Evolutionary conservation across 2,113 vertebrate species (phyloP).

Genomic region (Cyanoderma ruficeps): DNA sequence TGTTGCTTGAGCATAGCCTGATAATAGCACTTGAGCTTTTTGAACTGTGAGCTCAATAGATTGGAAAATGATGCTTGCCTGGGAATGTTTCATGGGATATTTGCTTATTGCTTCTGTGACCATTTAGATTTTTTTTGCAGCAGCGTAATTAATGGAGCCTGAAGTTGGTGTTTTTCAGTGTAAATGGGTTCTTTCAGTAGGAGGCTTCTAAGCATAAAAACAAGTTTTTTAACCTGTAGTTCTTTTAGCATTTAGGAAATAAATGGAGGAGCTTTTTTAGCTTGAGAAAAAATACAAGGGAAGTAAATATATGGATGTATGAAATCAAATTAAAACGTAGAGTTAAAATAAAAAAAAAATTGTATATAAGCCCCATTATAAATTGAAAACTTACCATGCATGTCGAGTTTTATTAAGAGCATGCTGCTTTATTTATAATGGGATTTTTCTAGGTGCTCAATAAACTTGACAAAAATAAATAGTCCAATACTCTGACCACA

Average conservation of each 20-base stretch:
- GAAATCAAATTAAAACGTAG: background rate
- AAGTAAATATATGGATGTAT: background rate
- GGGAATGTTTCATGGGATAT: conserved; percentile 20
- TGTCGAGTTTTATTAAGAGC: conserved; percentile 1
- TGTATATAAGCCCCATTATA: background rate
- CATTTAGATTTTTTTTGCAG: background rate
- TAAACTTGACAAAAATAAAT: conserved; percentile 31
- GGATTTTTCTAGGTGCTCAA: conserved; percentile 11
- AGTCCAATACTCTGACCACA: background rate
- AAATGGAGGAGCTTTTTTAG: background rate
- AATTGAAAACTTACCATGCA: background rate
- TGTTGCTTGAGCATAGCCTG: conserved; percentile 1
- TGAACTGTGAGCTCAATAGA: background rate
- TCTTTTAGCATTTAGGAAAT: background rate
- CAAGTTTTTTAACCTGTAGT: background rate
- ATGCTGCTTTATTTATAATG: background rate
- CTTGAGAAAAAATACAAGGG: background rate
- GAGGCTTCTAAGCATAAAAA: background rate
- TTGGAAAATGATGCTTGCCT: conserved; percentile 21
- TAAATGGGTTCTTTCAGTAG: background rate
- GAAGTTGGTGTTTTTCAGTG: background rate
- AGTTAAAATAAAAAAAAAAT: background rate
- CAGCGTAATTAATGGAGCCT: background rate
- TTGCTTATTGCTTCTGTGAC: conserved; percentile 21
- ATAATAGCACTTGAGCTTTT: conserved; percentile 43